Conservation (phyloP, 2,797 vertebrate species). For the Chromis chromis region DNA sequence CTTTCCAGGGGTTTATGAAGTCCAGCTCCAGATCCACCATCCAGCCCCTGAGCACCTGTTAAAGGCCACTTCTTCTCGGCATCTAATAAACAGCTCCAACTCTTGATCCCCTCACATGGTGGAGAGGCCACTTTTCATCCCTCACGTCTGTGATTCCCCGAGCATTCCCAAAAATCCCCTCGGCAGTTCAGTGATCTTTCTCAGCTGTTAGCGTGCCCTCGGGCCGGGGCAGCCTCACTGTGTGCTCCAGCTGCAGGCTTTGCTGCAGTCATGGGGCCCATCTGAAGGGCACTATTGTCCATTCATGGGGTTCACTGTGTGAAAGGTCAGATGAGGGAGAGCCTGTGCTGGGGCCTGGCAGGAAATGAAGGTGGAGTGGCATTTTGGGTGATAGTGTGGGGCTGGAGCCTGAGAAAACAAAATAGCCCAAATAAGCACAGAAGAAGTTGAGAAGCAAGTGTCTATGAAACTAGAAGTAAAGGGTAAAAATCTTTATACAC, state of each 20-base stretch:
- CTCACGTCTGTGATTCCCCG: conserved; percentile 77
- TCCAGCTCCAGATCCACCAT: conserved; percentile 48
- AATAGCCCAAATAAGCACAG: conserved; percentile 37
- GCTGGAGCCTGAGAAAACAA: conserved; percentile 70
- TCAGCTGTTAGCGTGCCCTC: conserved; percentile 83
- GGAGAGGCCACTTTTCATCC: conserved; percentile 67
- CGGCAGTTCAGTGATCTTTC: conserved; percentile 77
- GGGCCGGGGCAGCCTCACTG: conserved; percentile 70
- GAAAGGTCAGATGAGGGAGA: conserved; percentile 83
- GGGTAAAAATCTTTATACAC: conserved; percentile 9
- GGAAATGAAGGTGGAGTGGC: conserved; percentile 83
- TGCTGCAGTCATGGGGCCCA: conserved; percentile 78
- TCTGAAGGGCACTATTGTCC: conserved; percentile 85
- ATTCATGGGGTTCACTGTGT: conserved; percentile 86
- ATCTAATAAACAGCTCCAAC: conserved; percentile 72
- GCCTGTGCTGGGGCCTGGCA: conserved; percentile 63
- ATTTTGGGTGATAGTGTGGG: conserved; percentile 56
- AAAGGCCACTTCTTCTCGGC: conserved; percentile 58
- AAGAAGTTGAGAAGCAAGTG: conserved; percentile 4
- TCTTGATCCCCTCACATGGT: conserved; percentile 63
- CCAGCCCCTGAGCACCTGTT: conserved; percentile 78
- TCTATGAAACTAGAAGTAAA: conserved; percentile 7
- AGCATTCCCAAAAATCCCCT: conserved; percentile 76
- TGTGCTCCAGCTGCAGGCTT: conserved; percentile 85
- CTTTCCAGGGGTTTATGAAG: conserved; percentile 60